Evolutionary conservation across 2,113 vertebrate species (phyloP).

Genomic region (Sinocyclocheilus anophthalmus): DNA sequence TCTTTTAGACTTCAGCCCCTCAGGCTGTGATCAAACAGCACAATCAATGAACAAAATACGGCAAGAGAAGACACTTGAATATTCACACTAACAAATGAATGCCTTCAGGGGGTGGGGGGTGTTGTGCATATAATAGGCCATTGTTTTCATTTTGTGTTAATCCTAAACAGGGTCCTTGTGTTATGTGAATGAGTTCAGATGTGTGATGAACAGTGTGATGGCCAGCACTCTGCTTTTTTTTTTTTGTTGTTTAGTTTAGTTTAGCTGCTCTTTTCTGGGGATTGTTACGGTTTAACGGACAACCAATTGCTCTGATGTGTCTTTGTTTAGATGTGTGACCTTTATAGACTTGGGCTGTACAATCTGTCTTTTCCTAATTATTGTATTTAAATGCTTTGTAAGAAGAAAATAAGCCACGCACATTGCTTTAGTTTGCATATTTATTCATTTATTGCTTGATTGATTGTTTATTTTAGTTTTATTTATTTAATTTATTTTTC

Average conservation of each 20-base stretch:
- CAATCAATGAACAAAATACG: slow-evolving; percentile 76
- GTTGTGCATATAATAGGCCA: slow-evolving; percentile 59
- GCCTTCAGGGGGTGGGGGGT: slow-evolving; percentile 58
- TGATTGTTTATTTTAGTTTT: background rate
- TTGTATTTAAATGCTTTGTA: background rate
- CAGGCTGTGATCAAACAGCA: slow-evolving; percentile 70
- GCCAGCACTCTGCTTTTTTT: background rate
- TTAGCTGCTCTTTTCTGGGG: slow-evolving; percentile 1
- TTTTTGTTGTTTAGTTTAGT: background rate
- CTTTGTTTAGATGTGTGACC: slow-evolving; percentile 7
- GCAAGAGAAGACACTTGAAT: slow-evolving; percentile 64
- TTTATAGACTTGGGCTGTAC: background rate
- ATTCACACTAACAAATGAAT: slow-evolving; percentile 58
- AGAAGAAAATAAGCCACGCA: background rate
- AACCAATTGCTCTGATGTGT: background rate
- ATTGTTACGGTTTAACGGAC: background rate
- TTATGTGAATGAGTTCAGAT: slow-evolving; percentile 68
- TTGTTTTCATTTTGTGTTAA: slow-evolving; percentile 75
- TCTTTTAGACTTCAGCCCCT: slow-evolving; percentile 72
- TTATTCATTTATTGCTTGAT: background rate
- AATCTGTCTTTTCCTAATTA: background rate
- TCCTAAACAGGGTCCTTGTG: slow-evolving; percentile 72
- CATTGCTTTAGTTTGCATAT: background rate
- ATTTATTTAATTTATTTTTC: too few relatives aligned
- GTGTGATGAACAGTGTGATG: slow-evolving; percentile 67